Evolutionary conservation across 2,888 invertebrate genomes (phyloP).

Genomic region (Lydus trimaculatus): DNA sequence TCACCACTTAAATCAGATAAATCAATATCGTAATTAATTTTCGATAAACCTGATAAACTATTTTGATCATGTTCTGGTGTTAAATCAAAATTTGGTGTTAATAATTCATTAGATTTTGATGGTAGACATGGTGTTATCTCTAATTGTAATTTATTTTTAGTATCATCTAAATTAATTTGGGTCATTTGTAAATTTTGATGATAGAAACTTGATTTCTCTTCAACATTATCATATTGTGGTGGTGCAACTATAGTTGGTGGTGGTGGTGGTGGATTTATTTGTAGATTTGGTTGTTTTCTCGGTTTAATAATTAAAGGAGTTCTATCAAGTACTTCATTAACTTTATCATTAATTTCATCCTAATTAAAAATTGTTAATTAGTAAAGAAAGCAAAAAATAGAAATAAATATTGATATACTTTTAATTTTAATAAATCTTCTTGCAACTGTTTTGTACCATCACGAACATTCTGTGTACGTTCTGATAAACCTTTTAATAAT

Average conservation of each 20-base stretch:
- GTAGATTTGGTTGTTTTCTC: constrained; percentile 65
- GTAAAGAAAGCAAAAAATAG: not conserved
- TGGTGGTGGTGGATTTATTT: constrained; percentile 16
- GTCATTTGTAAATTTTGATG: constrained; percentile 52
- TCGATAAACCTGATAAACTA: constrained; percentile 69
- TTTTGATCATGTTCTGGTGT: constrained; percentile 67
- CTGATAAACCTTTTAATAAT: constrained; percentile 70
- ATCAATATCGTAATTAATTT: constrained; percentile 80
- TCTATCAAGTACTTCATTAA: constrained; percentile 73
- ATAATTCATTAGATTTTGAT: constrained; percentile 61
- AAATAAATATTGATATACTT: constrained; percentile 60
- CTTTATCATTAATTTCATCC: constrained; percentile 77
- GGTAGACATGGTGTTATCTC: constrained; percentile 58
- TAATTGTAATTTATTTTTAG: constrained; percentile 50
- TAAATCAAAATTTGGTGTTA: constrained; percentile 46
- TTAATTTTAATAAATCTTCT: constrained; percentile 75
- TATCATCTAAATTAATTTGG: constrained; percentile 40
- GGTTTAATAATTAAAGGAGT: constrained; percentile 77
- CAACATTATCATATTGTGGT: constrained; percentile 25
- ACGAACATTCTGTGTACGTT: constrained; percentile 69
- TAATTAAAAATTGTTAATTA: constrained; percentile 51
- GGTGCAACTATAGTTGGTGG: constrained; percentile 2
- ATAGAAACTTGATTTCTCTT: constrained; percentile 45
- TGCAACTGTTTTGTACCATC: constrained; percentile 72
- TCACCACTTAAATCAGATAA: constrained; percentile 77